These are phyloP conservation scores for Patella pellucida DNA, from an alignment of 2,888 invertebrate genomes.

Conservation along the genomic window DNA sequence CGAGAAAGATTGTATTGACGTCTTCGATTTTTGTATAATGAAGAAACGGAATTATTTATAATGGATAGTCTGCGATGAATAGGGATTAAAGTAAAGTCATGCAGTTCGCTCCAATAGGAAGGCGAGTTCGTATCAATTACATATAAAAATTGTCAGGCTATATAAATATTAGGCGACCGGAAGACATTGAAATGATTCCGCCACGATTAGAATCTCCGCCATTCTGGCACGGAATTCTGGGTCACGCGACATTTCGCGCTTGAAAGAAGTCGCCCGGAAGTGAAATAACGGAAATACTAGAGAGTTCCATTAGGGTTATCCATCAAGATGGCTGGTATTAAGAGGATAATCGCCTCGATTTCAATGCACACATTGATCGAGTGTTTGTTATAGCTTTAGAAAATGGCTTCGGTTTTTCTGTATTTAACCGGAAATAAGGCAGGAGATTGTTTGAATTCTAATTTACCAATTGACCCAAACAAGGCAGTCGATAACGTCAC, in stretches of 20 bases:
- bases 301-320: conserved; percentile 50
- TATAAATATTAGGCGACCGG: conserved; percentile 29
- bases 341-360: conserved; percentile 9
- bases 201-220: conserved; percentile 15
- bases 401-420: conserved; percentile 4
- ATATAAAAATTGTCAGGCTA: conserved; percentile 26
- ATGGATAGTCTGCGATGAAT: not conserved
- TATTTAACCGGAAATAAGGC: not conserved
- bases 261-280: conserved; percentile 39
- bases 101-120: not conserved
- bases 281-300: conserved; percentile 48
- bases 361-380: not conserved
- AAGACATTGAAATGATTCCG: conserved; percentile 19
- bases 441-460: conserved; percentile 8
- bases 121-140: conserved; percentile 25
- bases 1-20: not conserved
- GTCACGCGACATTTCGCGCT: conserved; percentile 26
- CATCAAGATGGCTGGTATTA: conserved; percentile 14
- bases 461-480: conserved; percentile 10
- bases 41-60: not conserved
- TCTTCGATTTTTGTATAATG: not conserved
- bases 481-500: conserved; percentile 9
- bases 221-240: conserved; percentile 27
- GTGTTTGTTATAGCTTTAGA: not conserved
- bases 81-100: not conserved